Evolutionary conservation across 2,113 vertebrate genomes (phyloP).

Genomic region (Cettia cetti): DNA sequence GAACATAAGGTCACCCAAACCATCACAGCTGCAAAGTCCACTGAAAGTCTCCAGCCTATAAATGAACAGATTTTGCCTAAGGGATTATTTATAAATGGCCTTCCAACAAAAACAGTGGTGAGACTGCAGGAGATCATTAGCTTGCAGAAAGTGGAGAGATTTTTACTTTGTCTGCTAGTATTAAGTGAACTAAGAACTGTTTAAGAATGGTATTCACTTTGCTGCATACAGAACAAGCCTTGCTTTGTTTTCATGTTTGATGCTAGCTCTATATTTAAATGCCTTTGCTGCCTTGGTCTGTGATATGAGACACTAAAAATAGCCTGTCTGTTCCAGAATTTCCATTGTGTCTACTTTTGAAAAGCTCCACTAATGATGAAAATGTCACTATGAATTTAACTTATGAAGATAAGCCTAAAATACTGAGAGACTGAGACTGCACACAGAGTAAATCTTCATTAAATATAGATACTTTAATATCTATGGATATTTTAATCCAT

Average conservation of each 20-base stretch:
- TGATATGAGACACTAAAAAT: constrained; percentile 3
- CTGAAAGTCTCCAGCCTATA: neutral
- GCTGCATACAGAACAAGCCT: neutral
- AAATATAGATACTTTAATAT: neutral
- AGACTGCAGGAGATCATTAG: neutral
- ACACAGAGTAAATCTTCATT: neutral
- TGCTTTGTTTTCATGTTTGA: constrained; percentile 45
- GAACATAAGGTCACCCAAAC: neutral
- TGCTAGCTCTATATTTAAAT: constrained; percentile 22
- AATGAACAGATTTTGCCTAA: constrained; percentile 6
- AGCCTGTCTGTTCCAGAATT: neutral
- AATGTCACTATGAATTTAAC: neutral
- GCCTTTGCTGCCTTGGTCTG: neutral
- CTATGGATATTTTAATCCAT: too few relatives aligned
- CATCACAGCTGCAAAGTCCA: neutral
- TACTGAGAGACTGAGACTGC: neutral
- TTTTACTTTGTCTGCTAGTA: neutral
- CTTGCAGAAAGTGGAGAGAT: neutral
- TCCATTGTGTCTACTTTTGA: neutral
- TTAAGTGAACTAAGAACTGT: neutral
- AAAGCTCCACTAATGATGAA: constrained; percentile 1
- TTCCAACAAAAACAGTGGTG: constrained; percentile 23
- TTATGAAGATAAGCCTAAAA: neutral
- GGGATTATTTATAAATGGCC: neutral
- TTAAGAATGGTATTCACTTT: neutral